Conservation (phyloP, 35 echinoderm and acorn worm genomes). For the Heliocidaris erythrogramma region DNA sequence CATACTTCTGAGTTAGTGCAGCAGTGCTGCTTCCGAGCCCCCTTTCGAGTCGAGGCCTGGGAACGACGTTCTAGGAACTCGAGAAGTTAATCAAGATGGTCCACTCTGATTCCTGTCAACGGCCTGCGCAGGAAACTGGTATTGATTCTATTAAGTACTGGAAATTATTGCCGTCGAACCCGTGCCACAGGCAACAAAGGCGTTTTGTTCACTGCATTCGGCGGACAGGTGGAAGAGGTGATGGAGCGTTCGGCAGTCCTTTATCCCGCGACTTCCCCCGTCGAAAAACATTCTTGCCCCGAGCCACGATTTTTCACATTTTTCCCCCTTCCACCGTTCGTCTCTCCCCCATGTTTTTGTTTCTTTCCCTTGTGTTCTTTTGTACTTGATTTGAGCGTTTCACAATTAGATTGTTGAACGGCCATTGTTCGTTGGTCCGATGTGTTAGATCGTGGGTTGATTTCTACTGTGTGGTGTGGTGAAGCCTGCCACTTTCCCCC, state of each 20-base stretch:
- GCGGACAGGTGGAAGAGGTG: slow-evolving; percentile 41
- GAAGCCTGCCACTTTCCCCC: neutral
- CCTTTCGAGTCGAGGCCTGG: neutral
- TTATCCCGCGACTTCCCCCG: slow-evolving; percentile 40
- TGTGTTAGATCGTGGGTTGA: slow-evolving; percentile 25
- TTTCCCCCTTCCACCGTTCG: neutral
- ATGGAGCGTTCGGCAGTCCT: slow-evolving; percentile 36
- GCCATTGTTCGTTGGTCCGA: slow-evolving; percentile 13
- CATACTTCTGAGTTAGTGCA: neutral
- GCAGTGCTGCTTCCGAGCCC: neutral
- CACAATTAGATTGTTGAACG: slow-evolving; percentile 22
- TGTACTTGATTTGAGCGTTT: slow-evolving; percentile 19
- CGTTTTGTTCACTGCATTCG: slow-evolving; percentile 34
- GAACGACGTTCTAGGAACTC: neutral
- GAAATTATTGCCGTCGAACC: slow-evolving; percentile 45
- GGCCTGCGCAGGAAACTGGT: slow-evolving; percentile 42
- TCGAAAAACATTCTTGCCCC: slow-evolving; percentile 40
- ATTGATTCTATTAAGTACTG: slow-evolving; percentile 53
- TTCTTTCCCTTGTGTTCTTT: slow-evolving; percentile 8
- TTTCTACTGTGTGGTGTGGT: neutral
- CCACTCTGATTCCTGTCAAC: slow-evolving; percentile 20
- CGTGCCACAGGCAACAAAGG: slow-evolving; percentile 50
- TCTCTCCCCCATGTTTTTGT: slow-evolving; percentile 7
- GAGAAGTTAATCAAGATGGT: neutral
- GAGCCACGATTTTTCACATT: neutral